Evolutionary conservation across 2,888 invertebrate species (phyloP).

Genomic region (Drosophila melanosoma): DNA sequence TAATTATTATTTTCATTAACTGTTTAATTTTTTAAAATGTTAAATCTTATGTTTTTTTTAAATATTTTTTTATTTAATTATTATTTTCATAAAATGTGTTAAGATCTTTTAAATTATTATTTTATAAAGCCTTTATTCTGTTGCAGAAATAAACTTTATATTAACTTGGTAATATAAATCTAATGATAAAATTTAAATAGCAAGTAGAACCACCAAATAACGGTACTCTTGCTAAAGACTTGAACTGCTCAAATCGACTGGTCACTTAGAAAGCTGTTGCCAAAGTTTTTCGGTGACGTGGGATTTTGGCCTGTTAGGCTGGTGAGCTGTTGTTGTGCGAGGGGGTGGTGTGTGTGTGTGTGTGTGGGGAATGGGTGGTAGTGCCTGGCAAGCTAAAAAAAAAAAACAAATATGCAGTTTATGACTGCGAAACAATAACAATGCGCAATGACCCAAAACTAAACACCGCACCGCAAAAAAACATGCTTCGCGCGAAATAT

Average conservation of each 20-base stretch:
- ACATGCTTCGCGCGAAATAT: slow-evolving; percentile 15
- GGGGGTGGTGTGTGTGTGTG: neutral
- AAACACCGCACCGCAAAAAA: slow-evolving; percentile 54
- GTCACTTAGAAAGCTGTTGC: neutral
- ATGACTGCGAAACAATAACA: slow-evolving; percentile 71
- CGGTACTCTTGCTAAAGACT: slow-evolving; percentile 2
- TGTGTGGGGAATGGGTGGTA: neutral
- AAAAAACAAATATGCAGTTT: slow-evolving; percentile 65
- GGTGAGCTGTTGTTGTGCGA: neutral
- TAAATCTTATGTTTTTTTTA: too few species aligned
- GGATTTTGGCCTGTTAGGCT: neutral
- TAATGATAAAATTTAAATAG: neutral
- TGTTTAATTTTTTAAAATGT: too few species aligned
- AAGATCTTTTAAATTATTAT: rapidly evolving
- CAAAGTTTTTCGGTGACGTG: slow-evolving; percentile 31
- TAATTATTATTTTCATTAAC: too few species aligned
- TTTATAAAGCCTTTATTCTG: neutral
- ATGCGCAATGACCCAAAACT: slow-evolving; percentile 76
- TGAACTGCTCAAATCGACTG: slow-evolving; percentile 1
- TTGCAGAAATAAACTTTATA: neutral
- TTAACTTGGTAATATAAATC: neutral
- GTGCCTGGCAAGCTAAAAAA: slow-evolving; percentile 41
- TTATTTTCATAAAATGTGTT: neutral
- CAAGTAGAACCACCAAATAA: neutral
- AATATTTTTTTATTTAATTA: too few species aligned